These are phyloP conservation scores for Meganola albula DNA, from an alignment of 2,888 invertebrate species.

Conservation along the genomic window DNA sequence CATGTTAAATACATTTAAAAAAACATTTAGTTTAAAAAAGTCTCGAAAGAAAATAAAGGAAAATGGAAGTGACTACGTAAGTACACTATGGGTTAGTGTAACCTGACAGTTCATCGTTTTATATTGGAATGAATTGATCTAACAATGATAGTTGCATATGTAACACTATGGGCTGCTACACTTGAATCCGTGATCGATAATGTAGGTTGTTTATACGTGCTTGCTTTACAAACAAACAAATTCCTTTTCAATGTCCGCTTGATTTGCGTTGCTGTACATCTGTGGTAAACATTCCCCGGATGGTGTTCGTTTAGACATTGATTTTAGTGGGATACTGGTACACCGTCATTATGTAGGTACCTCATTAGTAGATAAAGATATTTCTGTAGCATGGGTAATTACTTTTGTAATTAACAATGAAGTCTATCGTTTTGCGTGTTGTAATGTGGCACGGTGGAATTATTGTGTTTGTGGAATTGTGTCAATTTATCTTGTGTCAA, in stretches of 20 bases:
- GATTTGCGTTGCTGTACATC: constrained; percentile 44
- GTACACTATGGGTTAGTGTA: too few relatives aligned
- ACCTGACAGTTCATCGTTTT: too few relatives aligned
- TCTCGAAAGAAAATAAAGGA: constrained; percentile 19
- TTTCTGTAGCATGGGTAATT: constrained; percentile 13
- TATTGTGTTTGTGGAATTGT: constrained; percentile 30
- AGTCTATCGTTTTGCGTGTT: constrained; percentile 14
- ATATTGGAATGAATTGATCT: constrained; percentile 25
- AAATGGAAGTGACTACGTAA: constrained; percentile 31
- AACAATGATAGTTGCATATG: too few relatives aligned
- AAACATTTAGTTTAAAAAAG: constrained; percentile 45
- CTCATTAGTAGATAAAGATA: constrained; percentile 6
- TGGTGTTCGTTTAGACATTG: constrained; percentile 29
- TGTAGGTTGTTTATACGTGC: constrained; percentile 30
- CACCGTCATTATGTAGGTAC: constrained; percentile 14
- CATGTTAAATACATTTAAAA: constrained; percentile 43
- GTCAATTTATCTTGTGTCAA: constrained; percentile 33
- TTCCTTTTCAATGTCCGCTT: constrained; percentile 48
- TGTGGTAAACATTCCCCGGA: constrained; percentile 61
- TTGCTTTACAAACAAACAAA: constrained; percentile 58
- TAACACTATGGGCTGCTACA: too few relatives aligned
- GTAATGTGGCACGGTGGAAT: constrained; percentile 32
- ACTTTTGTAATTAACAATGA: constrained; percentile 13
- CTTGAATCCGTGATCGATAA: constrained; percentile 3
- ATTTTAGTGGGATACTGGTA: constrained; percentile 13